Base-by-base conservation (phyloP, 2,113 vertebrate species). In the Pelecanus crispus region DNA sequence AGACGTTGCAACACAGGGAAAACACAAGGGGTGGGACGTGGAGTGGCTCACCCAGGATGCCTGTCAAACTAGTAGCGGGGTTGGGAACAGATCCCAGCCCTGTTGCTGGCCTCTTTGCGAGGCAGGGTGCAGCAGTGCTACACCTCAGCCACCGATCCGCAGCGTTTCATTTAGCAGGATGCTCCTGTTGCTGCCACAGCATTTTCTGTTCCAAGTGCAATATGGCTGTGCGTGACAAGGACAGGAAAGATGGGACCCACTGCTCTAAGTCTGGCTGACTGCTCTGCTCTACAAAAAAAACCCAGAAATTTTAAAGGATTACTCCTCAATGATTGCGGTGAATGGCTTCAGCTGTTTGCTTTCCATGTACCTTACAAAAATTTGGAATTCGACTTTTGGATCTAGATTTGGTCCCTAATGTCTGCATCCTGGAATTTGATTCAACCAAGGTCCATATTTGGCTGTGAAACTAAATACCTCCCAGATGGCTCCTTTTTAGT, bases 161-260 rank as follows among this genome's bases (percentile, higher is more conserved):
- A 72, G 34, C 3, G 2, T 36, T 20, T 19, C 1, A 2, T 59
- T 50, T 13, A 42, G 58, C 36, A 25, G 56, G 56, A 49, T 12
- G 25, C 21, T 56, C 13, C 67, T 1, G 2, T 38, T 53, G 38
- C 32, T 2, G 0, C 36, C 0, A 0, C 28, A 34, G 25, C 10
- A 5, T 44, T 56, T 56, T 56, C 40, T 61, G 20, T 56, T 72
- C 47, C 11, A 10, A 17, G 22, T 13, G 24, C 15, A 6, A 8
- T 19, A 31, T 12, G 32, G 36, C 9, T 32, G 7, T 1, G 6
- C 1, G 1, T 34, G 50, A 45, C 29, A 61, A 91, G 34, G 45
- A 62, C 16, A 11, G 81, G 24, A 62, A 67, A 36, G 18, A 42
- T 25, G 21, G 42, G 26, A 71, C 17, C 6, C 5, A 10, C 24